Percentiles rank a stretch among this genome's conserved stretches.
These are phyloP conservation scores for Terrapene triunguis DNA, from an alignment of 2,113 vertebrate genomes.

Conservation along the genomic window DNA sequence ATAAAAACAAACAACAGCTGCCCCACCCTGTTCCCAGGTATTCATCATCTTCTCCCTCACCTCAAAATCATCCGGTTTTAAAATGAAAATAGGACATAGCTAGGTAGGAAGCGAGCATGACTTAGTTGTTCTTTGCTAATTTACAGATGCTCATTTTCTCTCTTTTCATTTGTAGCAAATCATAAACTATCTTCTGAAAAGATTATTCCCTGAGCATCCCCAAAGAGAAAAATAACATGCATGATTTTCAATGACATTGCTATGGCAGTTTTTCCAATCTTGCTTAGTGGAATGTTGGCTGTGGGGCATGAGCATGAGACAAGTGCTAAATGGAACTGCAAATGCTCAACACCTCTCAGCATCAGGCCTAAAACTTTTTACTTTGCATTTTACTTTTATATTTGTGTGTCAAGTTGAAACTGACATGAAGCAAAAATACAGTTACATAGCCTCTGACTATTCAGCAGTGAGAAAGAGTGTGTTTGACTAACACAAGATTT, in stretches of 20 bases:
- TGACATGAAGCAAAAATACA: fast-evolving
- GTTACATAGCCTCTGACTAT: not conserved
- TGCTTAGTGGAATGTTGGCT: not conserved
- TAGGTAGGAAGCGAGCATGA: not conserved
- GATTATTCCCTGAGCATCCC: not conserved
- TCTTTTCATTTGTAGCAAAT: not conserved
- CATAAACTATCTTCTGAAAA: not conserved
- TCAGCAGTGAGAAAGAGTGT: not conserved
- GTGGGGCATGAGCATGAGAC: fast-evolving
- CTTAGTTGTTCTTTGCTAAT: not conserved
- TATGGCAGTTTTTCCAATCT: not conserved
- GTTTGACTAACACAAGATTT: not conserved
- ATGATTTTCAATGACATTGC: not conserved
- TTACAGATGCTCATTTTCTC: not conserved
- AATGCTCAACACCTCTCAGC: fast-evolving
- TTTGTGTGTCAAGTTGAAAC: not conserved
- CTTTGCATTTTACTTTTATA: not conserved
- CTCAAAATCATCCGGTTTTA: not conserved
- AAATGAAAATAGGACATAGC: not conserved
- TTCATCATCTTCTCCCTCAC: not conserved
- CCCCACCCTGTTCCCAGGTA: not conserved
- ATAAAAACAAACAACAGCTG: not conserved
- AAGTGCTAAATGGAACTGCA: not conserved
- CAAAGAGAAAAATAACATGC: not conserved
- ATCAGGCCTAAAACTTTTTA: not conserved